These are phyloP conservation scores for Tiaroga cobitis DNA, from an alignment of 2,797 vertebrate genomes.

Conservation along the genomic window DNA sequence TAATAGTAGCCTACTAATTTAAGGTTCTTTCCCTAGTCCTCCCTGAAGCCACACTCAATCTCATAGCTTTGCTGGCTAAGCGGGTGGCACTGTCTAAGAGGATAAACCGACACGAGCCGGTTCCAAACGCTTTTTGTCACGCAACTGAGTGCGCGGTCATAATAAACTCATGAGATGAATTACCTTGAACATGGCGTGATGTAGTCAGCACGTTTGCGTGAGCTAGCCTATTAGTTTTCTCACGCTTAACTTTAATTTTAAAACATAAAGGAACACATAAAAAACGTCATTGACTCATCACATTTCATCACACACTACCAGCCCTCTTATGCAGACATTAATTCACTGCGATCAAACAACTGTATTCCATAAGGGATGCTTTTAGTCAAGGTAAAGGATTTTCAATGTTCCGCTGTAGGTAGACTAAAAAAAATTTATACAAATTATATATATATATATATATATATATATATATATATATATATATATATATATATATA, in stretches of 20 bases:
- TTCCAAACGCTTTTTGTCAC: constrained; percentile 75
- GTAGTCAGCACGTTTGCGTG: constrained; percentile 49
- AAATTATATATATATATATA: too few species aligned
- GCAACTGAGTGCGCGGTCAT: constrained; percentile 69
- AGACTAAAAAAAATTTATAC: not conserved
- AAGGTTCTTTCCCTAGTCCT: constrained; percentile 45
- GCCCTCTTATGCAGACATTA: constrained; percentile 24
- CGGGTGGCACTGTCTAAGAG: constrained; percentile 73
- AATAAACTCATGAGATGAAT: constrained; percentile 57
- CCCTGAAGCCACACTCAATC: constrained; percentile 58
- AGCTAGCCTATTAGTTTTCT: constrained; percentile 49
- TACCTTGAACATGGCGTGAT: constrained; percentile 50
- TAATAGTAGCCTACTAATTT: constrained; percentile 38
- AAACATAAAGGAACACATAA: constrained; percentile 25
- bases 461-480: too few species aligned
- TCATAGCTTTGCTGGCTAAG: constrained; percentile 72
- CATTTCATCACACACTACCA: constrained; percentile 24
- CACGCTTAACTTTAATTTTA: not conserved
- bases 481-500: too few species aligned
- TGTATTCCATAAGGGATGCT: not conserved
- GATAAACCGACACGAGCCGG: constrained; percentile 72
- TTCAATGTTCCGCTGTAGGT: not conserved
- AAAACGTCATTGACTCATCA: not conserved
- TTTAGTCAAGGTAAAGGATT: not conserved
- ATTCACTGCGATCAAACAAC: not conserved